Evolutionary conservation across 2,888 invertebrate genomes (phyloP).

Genomic region (Parnassius orleans): DNA sequence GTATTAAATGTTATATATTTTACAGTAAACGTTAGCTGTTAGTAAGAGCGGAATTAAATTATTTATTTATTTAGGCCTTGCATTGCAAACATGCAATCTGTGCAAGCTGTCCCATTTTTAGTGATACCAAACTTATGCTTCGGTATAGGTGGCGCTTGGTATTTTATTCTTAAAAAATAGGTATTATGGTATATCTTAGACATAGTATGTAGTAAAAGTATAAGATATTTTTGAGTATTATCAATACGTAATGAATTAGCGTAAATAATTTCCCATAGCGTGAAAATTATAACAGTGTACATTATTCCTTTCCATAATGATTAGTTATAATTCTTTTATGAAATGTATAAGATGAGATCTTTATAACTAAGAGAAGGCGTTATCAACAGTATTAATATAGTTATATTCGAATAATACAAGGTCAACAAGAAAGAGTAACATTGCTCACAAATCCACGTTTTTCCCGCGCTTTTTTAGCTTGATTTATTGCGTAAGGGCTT

Average conservation of each 20-base stretch:
- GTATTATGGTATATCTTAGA: neutral
- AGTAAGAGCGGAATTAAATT: neutral
- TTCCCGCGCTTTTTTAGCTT: too few species aligned
- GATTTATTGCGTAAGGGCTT: too few species aligned
- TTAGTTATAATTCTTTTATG: too few species aligned
- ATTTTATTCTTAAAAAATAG: neutral
- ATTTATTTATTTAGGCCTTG: neutral
- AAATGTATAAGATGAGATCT: neutral
- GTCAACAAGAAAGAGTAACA: conserved; percentile 49
- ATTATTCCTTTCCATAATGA: too few species aligned
- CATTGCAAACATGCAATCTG: neutral
- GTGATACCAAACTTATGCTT: neutral
- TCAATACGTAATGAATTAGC: neutral
- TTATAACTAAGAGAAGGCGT: conserved; percentile 51
- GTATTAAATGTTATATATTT: neutral
- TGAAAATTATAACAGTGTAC: too few species aligned
- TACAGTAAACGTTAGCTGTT: neutral
- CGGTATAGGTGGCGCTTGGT: neutral
- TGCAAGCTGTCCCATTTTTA: neutral
- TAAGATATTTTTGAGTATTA: neutral
- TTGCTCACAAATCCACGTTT: conserved; percentile 30
- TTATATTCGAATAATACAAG: conserved; percentile 56
- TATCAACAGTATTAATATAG: conserved; percentile 52
- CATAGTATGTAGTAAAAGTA: neutral
- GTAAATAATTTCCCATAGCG: neutral